Evolutionary conservation across 1,140 invertebrate species (phyloP), one percentile per base, ranked within the genome.

Genomic region (Penaeus chinensis): DNA sequence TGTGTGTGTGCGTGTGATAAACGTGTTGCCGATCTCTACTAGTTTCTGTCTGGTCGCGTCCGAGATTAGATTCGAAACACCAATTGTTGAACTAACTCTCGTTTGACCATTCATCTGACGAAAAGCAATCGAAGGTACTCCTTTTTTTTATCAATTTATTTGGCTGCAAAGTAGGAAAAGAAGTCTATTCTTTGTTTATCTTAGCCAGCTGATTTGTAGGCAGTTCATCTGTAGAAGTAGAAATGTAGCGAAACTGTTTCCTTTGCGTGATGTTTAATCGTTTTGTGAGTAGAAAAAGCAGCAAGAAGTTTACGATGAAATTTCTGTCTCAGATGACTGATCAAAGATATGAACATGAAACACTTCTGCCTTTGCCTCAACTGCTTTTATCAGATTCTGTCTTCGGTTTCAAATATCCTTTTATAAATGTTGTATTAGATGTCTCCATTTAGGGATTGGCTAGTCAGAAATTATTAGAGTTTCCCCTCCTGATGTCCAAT

Each of bases 1-100:
- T 82, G 74, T 76, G 18, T 78, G 71, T 54, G 54, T 54, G 47
- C 47, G 8, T 54, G 54, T 54, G 54, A 13, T 54, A 32, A 63
- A 66, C 77, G 69, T 60, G 42, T 62, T 82, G 32, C 22, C 32
- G 65, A 77, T 22, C 66, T 87, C 86, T 87, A 82, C 86, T 69
- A 82, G 32, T 87, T 87, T 87, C 86, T 87, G 86, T 69, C 86
- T 87, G 82, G 86, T 87, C 86, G 74, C 54, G 81, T 87, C 86
- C 86, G 65, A 63, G 24, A 87, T 54, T 87, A 87, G 86, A 47
- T 60, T 77, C 82, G 86, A 87, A 87, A 87, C 86, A 87, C 84
- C 78, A 27, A 69, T 37, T 42, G 61, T 27, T n/a, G 47, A 84
- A 74, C 71, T 74, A 74, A 37, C 24, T 74, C 71, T 74, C 54